Evolutionary conservation across 1,140 invertebrate genomes (phyloP).

Genomic region (Drosophila parvula): DNA sequence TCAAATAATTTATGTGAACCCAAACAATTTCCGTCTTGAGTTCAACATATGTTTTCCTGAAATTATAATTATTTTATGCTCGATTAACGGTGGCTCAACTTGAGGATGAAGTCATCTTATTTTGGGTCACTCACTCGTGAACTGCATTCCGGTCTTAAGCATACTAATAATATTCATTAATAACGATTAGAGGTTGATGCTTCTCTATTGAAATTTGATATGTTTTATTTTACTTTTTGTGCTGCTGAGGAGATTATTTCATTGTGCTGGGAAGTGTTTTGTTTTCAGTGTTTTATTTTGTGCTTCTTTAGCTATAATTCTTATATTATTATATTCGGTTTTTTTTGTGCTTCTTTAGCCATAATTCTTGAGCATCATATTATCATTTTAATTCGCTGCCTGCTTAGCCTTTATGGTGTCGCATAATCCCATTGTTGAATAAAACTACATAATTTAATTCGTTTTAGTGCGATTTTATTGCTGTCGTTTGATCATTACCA

Average conservation of each 20-base stretch:
- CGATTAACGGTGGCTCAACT: not conserved
- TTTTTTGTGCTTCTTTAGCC: not conserved
- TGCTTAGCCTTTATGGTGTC: conserved; percentile 8
- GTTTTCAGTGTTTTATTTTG: conserved; percentile 7
- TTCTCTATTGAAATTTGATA: not conserved
- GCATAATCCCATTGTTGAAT: conserved; percentile 7
- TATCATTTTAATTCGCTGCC: conserved; percentile 10
- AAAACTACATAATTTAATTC: conserved; percentile 28
- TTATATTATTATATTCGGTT: not conserved
- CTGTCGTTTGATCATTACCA: conserved; percentile 5
- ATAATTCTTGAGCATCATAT: conserved; percentile 13
- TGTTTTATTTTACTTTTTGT: not conserved
- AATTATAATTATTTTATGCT: not conserved
- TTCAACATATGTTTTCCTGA: not conserved
- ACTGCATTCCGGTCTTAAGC: conserved; percentile 13
- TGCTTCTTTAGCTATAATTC: conserved; percentile 6
- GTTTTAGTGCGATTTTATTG: conserved; percentile 36
- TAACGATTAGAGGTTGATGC: conserved; percentile 10
- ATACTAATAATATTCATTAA: conserved; percentile 15
- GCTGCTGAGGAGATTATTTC: not conserved
- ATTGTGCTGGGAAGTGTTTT: not conserved
- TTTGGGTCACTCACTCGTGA: not conserved
- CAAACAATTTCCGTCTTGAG: conserved; percentile 7
- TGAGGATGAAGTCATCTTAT: conserved; percentile 20
- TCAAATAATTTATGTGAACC: not conserved